A percentile compares a stretch with the other conserved stretches of the same genome.
Evolutionary conservation across 2,113 vertebrate genomes (phyloP).

Genomic region (Zosterops lateralis): DNA sequence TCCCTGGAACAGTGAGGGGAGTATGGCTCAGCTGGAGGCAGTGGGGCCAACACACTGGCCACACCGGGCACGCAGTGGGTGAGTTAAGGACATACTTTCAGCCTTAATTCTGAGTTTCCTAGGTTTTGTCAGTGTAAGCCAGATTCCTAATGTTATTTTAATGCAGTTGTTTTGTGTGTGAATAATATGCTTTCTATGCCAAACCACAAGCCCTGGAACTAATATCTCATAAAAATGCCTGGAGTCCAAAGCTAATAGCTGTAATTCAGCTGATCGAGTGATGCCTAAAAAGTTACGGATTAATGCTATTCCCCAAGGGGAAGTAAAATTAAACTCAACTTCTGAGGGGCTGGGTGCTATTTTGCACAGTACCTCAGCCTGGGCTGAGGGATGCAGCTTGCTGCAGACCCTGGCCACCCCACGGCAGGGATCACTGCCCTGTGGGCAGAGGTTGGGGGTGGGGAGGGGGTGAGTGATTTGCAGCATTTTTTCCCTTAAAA

Average conservation of each 20-base stretch:
- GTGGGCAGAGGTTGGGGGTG: not conserved
- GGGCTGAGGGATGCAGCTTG: not conserved
- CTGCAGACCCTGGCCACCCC: not conserved
- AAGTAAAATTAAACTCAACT: not conserved
- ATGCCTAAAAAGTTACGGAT: slow-evolving; percentile 55
- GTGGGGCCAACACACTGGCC: not conserved
- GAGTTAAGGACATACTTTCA: slow-evolving; percentile 72
- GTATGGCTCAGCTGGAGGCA: not conserved
- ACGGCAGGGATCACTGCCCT: not conserved
- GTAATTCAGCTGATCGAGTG: slow-evolving; percentile 63
- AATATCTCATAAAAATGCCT: slow-evolving; percentile 79
- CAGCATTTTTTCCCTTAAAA: not conserved
- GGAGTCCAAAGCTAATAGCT: slow-evolving; percentile 74
- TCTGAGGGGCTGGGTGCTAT: not conserved
- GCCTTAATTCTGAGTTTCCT: slow-evolving; percentile 68
- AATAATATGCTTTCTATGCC: slow-evolving; percentile 74
- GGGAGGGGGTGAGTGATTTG: not conserved
- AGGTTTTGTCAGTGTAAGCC: slow-evolving; percentile 71
- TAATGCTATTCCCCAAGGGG: slow-evolving; percentile 6
- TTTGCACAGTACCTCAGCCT: no score
- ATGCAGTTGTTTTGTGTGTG: slow-evolving; percentile 78
- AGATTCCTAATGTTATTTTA: slow-evolving; percentile 79
- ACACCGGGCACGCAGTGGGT: slow-evolving; percentile 2
- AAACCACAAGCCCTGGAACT: slow-evolving; percentile 80
- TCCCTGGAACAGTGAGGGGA: not conserved